Percentiles rank a stretch among this genome's conserved stretches.
phyloP scores from a whole-genome alignment of 2,888 invertebrate species.

The Tyria jacobaeae region DNA sequence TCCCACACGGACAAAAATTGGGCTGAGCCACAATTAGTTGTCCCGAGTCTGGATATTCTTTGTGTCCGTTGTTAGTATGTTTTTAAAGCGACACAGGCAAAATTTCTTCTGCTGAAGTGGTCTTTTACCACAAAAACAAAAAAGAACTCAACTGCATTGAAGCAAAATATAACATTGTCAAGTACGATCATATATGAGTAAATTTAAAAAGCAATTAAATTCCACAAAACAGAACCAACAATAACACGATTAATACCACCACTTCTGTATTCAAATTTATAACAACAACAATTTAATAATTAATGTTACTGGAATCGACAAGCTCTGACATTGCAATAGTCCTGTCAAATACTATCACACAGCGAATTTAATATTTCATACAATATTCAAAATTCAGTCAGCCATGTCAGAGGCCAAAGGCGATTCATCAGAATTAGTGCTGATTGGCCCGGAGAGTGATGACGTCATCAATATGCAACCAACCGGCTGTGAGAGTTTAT shows the following conservation, averaged over 20 bases:
- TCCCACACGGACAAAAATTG: too few species aligned
- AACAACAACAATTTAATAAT: constrained; percentile 19
- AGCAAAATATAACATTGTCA: not conserved
- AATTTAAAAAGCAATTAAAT: not conserved
- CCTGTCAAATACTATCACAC: constrained; percentile 50
- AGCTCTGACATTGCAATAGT: constrained; percentile 36
- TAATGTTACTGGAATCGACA: constrained; percentile 30
- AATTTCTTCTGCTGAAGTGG: too few species aligned
- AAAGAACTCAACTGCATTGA: not conserved
- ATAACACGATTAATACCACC: constrained; percentile 18
- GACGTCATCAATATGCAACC: constrained; percentile 78
- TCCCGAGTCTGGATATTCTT: too few species aligned
- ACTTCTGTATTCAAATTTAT: constrained; percentile 30
- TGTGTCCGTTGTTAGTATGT: too few species aligned
- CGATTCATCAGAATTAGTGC: constrained; percentile 79
- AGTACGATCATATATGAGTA: not conserved
- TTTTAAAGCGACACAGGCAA: too few species aligned
- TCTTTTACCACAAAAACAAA: not conserved
- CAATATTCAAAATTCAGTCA: constrained; percentile 62
- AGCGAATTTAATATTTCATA: constrained; percentile 59
- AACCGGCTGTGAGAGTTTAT: constrained; percentile 46
- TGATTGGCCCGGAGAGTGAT: constrained; percentile 75
- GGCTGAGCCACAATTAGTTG: too few species aligned
- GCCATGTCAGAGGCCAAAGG: constrained; percentile 55
- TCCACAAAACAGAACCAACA: not conserved